Evolutionary conservation across 2,113 vertebrate species (phyloP), one percentile per base, ranked within the genome.

Genomic region (Myxocyprinus asiaticus): DNA sequence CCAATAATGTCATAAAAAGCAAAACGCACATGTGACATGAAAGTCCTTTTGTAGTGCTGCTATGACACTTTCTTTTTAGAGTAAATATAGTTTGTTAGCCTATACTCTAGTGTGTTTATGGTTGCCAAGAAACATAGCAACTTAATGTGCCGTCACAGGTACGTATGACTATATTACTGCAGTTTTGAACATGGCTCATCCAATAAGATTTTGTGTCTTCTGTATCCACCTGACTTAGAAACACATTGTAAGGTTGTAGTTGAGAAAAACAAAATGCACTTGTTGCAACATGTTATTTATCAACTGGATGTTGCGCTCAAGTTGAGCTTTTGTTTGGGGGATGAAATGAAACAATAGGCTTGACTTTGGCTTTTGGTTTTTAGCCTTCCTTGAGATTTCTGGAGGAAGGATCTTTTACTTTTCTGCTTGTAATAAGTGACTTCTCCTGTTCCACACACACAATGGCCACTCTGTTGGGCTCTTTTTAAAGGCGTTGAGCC

Each of bases 401-500:
- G 86, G 83, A 84, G 81, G 88, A 87, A 84, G 82, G 86, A 85
- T 88, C 83, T 85, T 83, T 88, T 80, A 89, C 83, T 89, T 86
- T 85, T 83, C 87, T 80, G 88, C 83, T 89, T 86, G 85, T 90
- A 90, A 90, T 89, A 88, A 73, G 80, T 78, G 62, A 79, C 88
- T 87, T 90, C 90, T 87, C 85, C 84, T 73, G 12, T 91, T 90
- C 85, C 87, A 17, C 75, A 22, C 76, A 80, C 76, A 91, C 90
- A 92, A 90, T 88, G 87, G 80, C 63, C 53, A 84, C 86, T 87
- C 86, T 91, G 89, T 90, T 67, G 70, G 81, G 73, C 83, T 33
- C 14, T 63, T 84, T 83, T 84, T 42, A 48, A 80, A 66, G 77
- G 70, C 59, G 71, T 68, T 65, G 70, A 75, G 80, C 63, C 33